phyloP scores from a whole-genome alignment of 2,888 invertebrate species.

The Dryococelus australis region DNA sequence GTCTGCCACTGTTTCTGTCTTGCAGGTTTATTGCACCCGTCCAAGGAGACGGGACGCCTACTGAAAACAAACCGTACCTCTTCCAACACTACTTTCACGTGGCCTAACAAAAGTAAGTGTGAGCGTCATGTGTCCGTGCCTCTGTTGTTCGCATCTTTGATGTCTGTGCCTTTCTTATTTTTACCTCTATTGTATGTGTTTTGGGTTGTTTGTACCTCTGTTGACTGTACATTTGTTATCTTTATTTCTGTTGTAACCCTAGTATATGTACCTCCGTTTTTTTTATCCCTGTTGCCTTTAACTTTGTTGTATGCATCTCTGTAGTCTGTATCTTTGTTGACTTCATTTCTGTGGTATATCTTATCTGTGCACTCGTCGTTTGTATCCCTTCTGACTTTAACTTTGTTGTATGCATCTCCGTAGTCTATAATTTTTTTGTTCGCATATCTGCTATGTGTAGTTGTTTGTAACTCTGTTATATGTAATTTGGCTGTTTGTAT shows the following conservation, averaged over 20 bases:
- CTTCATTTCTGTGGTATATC: too few species aligned
- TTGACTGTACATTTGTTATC: not conserved
- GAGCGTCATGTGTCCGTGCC: not conserved
- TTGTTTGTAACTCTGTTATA: too few species aligned
- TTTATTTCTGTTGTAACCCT: not conserved
- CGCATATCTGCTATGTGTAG: too few species aligned
- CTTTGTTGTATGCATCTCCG: too few species aligned
- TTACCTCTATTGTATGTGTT: not conserved
- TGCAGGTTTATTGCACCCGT: conserved; percentile 31
- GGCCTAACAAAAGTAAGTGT: conserved; percentile 39
- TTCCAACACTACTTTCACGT: conserved; percentile 34
- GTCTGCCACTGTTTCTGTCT: conserved; percentile 26
- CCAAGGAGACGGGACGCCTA: conserved; percentile 12
- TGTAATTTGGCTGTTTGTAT: too few species aligned
- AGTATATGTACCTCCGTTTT: not conserved
- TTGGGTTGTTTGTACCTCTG: not conserved
- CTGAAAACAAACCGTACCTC: conserved; percentile 7
- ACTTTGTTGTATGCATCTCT: not conserved
- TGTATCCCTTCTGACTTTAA: too few species aligned
- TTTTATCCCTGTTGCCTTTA: not conserved
- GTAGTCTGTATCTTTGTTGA: not conserved
- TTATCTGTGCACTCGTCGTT: too few species aligned
- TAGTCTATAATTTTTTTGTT: too few species aligned
- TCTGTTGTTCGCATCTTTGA: not conserved
- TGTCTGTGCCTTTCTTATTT: not conserved